Evolutionary conservation across 2,797 vertebrate genomes (phyloP).

Genomic region (Urosaurus nigricauda): DNA sequence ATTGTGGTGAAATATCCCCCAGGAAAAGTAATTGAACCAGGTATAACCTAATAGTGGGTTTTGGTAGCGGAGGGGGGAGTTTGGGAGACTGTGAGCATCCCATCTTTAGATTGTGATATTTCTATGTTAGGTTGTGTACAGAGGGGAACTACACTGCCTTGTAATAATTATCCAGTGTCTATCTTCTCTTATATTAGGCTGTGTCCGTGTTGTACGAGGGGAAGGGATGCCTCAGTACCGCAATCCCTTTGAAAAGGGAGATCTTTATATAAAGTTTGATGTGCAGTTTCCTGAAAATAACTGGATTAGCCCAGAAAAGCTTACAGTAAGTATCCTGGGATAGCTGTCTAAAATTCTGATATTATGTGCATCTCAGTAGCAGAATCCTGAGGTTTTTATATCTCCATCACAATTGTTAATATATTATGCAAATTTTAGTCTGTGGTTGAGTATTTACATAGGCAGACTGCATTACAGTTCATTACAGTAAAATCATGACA

Average conservation of each 20-base stretch:
- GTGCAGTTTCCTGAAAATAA: conserved; percentile 98
- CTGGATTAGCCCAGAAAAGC: conserved; percentile 97
- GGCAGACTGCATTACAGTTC: not conserved
- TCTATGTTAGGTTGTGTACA: not conserved
- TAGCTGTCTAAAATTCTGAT: not conserved
- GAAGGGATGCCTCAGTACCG: conserved; percentile 99
- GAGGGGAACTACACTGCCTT: not conserved
- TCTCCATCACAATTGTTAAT: too few relatives aligned
- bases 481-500: not conserved
- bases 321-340: conserved; percentile 85
- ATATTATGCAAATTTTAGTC: not conserved
- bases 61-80: not conserved
- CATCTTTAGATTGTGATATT: not conserved
- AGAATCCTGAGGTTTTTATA: not conserved
- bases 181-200: conserved; percentile 79
- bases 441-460: not conserved
- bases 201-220: conserved; percentile 91
- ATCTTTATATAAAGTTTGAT: conserved; percentile 96
- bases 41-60: conserved; percentile 73
- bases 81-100: not conserved
- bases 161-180: not conserved
- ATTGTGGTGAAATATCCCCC: conserved; percentile 96
- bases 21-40: conserved; percentile 98
- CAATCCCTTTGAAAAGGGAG: conserved; percentile 98
- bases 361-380: not conserved